Evolutionary conservation across 2,797 vertebrate genomes (phyloP).

Genomic region (Helostoma temminkii): DNA sequence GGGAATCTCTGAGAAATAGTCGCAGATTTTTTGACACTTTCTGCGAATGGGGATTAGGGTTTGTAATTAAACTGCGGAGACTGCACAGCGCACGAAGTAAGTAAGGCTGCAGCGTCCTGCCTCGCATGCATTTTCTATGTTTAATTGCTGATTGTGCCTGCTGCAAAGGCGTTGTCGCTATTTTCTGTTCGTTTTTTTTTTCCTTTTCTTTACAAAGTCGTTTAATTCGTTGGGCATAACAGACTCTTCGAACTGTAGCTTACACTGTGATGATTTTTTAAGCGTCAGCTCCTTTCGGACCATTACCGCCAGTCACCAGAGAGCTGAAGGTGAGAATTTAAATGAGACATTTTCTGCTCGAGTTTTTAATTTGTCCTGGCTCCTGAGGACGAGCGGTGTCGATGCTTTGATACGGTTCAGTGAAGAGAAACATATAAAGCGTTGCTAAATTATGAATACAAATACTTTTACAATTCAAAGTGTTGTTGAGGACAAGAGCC

Average conservation of each 20-base stretch:
- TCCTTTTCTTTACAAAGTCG: conserved; percentile 8
- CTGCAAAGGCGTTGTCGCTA: conserved; percentile 21
- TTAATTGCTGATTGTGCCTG: conserved; percentile 54
- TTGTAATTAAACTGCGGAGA: conserved; percentile 75
- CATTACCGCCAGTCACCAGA: conserved; percentile 70
- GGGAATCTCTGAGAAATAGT: conserved; percentile 88
- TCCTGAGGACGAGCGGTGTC: conserved; percentile 12
- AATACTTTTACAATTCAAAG: neutral
- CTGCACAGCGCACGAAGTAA: conserved; percentile 79
- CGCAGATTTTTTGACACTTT: conserved; percentile 88
- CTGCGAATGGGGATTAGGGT: conserved; percentile 81
- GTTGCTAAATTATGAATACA: neutral
- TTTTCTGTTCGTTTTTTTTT: conserved; percentile 5
- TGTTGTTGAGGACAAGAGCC: neutral
- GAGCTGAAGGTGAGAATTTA: conserved; percentile 75
- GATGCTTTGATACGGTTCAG: neutral
- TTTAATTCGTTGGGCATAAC: conserved; percentile 10
- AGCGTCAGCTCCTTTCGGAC: conserved; percentile 75
- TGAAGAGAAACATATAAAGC: conserved; percentile 3
- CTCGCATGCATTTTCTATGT: conserved; percentile 68
- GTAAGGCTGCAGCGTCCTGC: conserved; percentile 75
- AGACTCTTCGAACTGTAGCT: conserved; percentile 15
- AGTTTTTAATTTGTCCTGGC: conserved; percentile 61
- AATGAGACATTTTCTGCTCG: conserved; percentile 64
- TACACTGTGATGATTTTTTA: conserved; percentile 38